A percentile compares a stretch with the other conserved stretches of the same genome.
Evolutionary conservation across 2,888 invertebrate species (phyloP).

Genomic region (Spisula subtruncata): DNA sequence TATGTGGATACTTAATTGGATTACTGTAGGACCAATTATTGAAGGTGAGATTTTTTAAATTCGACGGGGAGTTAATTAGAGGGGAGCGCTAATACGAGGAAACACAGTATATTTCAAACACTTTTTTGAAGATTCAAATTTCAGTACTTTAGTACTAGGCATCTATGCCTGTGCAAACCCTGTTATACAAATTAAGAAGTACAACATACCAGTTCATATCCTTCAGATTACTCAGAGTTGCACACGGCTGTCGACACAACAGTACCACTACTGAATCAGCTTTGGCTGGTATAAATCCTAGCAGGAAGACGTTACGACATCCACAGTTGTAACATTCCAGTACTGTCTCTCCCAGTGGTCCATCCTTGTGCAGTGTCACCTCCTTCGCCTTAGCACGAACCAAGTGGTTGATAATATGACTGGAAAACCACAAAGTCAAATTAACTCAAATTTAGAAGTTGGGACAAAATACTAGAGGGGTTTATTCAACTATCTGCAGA

Average conservation of each 20-base stretch:
- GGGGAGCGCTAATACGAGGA: no score
- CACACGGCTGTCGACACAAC: conserved; percentile 99
- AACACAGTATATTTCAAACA: no score
- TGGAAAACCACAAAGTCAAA: conserved; percentile 86
- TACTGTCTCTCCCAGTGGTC: conserved; percentile 98
- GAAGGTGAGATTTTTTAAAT: no score
- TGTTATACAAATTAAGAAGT: not conserved
- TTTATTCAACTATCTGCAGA: no score
- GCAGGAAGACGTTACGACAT: conserved; percentile 98
- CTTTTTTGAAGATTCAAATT: no score
- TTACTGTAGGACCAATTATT: no score
- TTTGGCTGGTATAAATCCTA: conserved; percentile 99
- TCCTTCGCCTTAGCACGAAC: conserved; percentile 99
- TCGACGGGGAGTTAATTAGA: no score
- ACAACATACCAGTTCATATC: conserved; percentile 96
- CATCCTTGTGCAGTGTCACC: conserved; percentile 98
- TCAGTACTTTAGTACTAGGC: no score
- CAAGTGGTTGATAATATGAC: conserved; percentile 99
- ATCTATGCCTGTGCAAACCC: no score
- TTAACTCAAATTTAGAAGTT: not conserved
- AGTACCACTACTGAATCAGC: conserved; percentile 99
- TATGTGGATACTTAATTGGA: no score
- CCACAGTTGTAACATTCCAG: conserved; percentile 99
- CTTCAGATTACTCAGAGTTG: conserved; percentile 98
- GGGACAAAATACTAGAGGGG: no score